Percentiles rank a stretch among this genome's conserved stretches.
These are phyloP conservation scores for Caenorhabditis sinica DNA, from an alignment of 2,888 invertebrate species.

Conservation along the genomic window DNA sequence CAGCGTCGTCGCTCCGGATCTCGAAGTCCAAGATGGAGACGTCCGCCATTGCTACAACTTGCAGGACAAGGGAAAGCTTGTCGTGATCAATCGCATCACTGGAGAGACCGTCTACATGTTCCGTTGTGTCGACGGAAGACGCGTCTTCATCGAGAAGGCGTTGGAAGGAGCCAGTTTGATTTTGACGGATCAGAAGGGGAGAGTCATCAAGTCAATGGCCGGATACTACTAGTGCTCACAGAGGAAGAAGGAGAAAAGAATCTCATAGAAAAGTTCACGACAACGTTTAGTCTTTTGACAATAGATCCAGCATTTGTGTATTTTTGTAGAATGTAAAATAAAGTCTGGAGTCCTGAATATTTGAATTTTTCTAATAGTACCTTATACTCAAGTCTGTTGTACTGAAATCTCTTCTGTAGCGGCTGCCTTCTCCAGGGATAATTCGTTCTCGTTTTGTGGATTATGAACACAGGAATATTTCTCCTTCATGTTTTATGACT, in stretches of 20 bases:
- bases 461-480: conserved; percentile 9
- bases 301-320: neutral
- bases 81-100: conserved; percentile 41
- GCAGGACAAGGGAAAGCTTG: conserved; percentile 56
- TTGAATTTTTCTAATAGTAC: no score
- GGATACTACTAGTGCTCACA: conserved; percentile 31
- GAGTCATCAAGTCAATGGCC: conserved; percentile 50
- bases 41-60: conserved; percentile 28
- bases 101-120: conserved; percentile 59
- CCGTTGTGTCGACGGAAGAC: conserved; percentile 60
- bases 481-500: conserved; percentile 88
- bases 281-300: no score
- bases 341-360: no score
- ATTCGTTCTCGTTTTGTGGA: neutral
- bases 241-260: conserved; percentile 8
- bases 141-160: conserved; percentile 57
- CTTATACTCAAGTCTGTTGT: conserved; percentile 95
- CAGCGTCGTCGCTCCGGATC: conserved; percentile 49
- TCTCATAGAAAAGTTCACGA: neutral
- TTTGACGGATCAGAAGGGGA: conserved; percentile 42
- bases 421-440: conserved; percentile 85
- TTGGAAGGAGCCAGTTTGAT: conserved; percentile 34
- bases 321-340: neutral
- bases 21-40: conserved; percentile 49
- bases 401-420: conserved; percentile 87